Base-by-base conservation (phyloP, 2,797 vertebrate genomes). In the Hydrolagus colliei region DNA sequence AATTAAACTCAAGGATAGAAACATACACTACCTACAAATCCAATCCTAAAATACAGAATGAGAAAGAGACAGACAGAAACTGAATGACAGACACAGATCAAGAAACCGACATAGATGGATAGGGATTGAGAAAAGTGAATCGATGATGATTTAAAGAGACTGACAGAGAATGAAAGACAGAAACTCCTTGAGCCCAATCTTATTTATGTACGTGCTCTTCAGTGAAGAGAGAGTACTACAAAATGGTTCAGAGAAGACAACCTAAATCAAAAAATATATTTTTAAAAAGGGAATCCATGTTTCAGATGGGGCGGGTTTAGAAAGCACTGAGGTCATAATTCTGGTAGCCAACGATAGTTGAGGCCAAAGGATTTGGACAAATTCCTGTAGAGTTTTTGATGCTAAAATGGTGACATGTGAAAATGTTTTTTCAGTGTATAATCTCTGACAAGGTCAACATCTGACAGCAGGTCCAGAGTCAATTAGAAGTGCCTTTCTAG, bases 191-290 rank as follows among this genome's bases (percentile, higher is more conserved):
- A 14, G 65, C 2, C 13, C 62, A 80, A 65, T 32, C 14, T 52
- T 7, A 63, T 67, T 63, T 35, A 22, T 80, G 78, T 80, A 27
- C 3, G 20, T 71, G 65, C 8, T 71, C 68, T n/a, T 1, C 14
- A 20, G 8, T 41, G 62, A 82, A 67, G 41, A 41, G 63, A 67
- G 22, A 27, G 18, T 68, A 12, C 4, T 32, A 71, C 4, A 20
- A 68, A 82, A 35, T 41, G 63, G 63, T 68, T 82, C 79, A 35
- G 1, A 68, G 68, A 32, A 35, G 65, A 82, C 41, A 41, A 10
- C 68, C 68, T 65, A 82, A 13, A 63, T 68, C 35, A 20, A 32
- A 71, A 82, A 82, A 82, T 32, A 52, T 52, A 68, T 82, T 82
- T 71, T 82, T 1, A 20, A 68, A 41, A 82, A 52, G 41, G 41